Conservation (phyloP, 2,113 vertebrate genomes). For the Pterocles gutturalis region DNA sequence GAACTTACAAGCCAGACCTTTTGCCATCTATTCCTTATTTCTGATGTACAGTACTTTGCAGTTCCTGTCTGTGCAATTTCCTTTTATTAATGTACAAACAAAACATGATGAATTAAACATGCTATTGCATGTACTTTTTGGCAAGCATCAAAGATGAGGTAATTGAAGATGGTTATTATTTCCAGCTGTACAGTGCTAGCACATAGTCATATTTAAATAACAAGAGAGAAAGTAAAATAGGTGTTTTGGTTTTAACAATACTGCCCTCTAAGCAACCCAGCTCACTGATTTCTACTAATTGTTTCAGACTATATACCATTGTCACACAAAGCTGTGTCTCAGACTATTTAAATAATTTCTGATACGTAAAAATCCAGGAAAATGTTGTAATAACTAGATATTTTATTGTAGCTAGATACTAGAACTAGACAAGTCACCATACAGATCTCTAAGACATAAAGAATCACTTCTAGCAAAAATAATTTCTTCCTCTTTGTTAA, state of each 20-base stretch:
- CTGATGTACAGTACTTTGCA: neutral
- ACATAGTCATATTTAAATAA: conserved; percentile 62
- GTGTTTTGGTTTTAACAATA: conserved; percentile 43
- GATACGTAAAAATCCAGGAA: neutral
- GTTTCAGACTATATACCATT: neutral
- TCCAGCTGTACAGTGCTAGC: conserved; percentile 56
- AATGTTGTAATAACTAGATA: neutral
- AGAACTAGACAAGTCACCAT: neutral
- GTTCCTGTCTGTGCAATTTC: conserved; percentile 69
- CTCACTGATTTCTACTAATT: conserved; percentile 32
- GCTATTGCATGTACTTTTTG: conserved; percentile 66
- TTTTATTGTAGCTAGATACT: neutral
- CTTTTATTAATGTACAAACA: conserved; percentile 76
- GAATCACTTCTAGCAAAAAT: neutral
- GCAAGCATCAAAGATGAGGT: conserved; percentile 72
- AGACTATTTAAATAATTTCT: conserved; percentile 7
- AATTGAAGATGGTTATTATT: conserved; percentile 73
- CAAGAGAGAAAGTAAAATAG: conserved; percentile 47
- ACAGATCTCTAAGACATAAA: neutral
- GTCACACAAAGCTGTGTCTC: neutral
- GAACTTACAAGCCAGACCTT: conserved; percentile 16
- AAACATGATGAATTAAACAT: conserved; percentile 77
- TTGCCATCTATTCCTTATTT: conserved; percentile 37
- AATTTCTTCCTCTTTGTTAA: neutral
- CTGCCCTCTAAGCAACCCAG: conserved; percentile 27